phyloP scores from a whole-genome alignment of 2,888 invertebrate genomes.

The Cyaniris semiargus region DNA sequence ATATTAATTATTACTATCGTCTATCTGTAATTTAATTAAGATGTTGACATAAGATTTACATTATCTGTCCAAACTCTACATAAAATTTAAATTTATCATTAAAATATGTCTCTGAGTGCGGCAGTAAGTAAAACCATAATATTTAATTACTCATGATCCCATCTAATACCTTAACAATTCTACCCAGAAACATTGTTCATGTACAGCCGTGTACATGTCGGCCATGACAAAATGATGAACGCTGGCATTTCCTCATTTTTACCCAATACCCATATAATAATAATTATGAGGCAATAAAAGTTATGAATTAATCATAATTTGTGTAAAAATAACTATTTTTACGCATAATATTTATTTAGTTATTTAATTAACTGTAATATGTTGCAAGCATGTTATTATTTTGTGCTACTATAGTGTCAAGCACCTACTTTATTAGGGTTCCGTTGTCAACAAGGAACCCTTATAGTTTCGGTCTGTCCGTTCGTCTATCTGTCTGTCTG shows the following conservation, averaged over 20 bases:
- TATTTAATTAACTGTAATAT: constrained; percentile 17
- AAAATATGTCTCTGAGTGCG: too few species aligned
- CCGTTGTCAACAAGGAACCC: too few species aligned
- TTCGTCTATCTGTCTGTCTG: too few species aligned
- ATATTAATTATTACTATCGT: too few species aligned
- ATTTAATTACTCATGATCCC: not conserved
- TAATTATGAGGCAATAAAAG: not conserved
- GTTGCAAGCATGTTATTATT: not conserved
- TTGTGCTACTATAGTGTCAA: constrained; percentile 15
- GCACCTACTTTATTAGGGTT: not conserved
- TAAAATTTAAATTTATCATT: too few species aligned
- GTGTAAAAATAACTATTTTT: not conserved
- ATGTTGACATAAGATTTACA: too few species aligned
- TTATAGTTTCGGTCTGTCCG: too few species aligned
- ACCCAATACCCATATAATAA: not conserved
- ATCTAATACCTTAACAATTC: not conserved
- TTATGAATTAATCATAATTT: constrained; percentile 3
- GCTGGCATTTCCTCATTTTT: not conserved
- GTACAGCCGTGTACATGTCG: not conserved
- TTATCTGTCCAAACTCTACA: too few species aligned
- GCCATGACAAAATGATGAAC: not conserved
- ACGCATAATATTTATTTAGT: constrained; percentile 1
- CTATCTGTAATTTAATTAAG: too few species aligned
- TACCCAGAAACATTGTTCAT: not conserved
- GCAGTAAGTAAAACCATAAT: not conserved